phyloP scores from a whole-genome alignment of 2,888 invertebrate genomes.

The Spicauda simplicius region DNA sequence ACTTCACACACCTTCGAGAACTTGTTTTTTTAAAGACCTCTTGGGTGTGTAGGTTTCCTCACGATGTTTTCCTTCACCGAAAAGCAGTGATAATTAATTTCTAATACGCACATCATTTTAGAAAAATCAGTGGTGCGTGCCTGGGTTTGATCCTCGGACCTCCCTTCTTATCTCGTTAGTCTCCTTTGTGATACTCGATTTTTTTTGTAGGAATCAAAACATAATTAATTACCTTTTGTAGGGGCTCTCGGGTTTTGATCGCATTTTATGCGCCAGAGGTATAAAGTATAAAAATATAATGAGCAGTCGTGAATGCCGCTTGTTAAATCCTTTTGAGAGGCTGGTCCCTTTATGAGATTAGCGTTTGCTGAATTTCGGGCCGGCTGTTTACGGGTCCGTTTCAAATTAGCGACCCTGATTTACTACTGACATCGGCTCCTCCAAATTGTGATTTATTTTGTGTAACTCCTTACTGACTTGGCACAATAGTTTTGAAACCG shows the following conservation, averaged over 20 bases:
- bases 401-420: conserved; percentile 79
- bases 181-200: conserved; percentile 84
- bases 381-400: conserved; percentile 67
- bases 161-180: conserved; percentile 85
- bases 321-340: conserved; percentile 83
- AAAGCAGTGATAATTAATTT: too few relatives aligned
- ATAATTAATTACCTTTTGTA: conserved; percentile 86
- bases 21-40: too few relatives aligned
- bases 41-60: too few relatives aligned
- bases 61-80: too few relatives aligned
- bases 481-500: background rate
- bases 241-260: conserved; percentile 83
- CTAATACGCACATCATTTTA: too few relatives aligned
- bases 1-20: too few relatives aligned
- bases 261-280: conserved; percentile 79
- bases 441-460: conserved; percentile 60
- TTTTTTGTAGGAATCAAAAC: conserved; percentile 84
- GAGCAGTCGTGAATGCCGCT: conserved; percentile 80
- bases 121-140: too few relatives aligned
- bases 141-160: too few relatives aligned
- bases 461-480: conserved; percentile 13
- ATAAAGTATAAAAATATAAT: conserved; percentile 85
- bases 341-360: conserved; percentile 77
- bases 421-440: conserved; percentile 67
- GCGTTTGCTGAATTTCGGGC: conserved; percentile 61